Evolutionary conservation across 2,888 invertebrate species (phyloP), one percentile per base, ranked within the genome.

Genomic region (Diarsia brunnea): DNA sequence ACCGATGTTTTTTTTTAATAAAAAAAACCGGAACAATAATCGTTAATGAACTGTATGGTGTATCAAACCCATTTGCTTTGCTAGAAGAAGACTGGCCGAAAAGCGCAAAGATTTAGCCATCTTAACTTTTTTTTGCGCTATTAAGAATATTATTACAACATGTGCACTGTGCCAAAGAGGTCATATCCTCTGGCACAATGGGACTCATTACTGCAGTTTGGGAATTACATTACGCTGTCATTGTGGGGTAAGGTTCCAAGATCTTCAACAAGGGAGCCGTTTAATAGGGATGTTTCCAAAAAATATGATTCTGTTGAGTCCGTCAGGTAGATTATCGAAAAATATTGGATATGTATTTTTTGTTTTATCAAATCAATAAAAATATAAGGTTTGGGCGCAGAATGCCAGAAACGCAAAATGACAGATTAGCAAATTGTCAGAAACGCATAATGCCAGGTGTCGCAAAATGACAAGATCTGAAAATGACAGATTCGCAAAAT

Each of bases 51-150:
- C 73, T 78, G 45, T 82, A 61, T 66, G 71, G 83, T 85, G 86
- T 85, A 75, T 71, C 87, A 68, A 86, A 87, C 81, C 74, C 77
- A 86, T 87, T 86, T 69, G 86, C 66, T 81, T 73, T 87, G 87
- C 79, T 85, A 73, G 61, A 74, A 75, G 63, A 58, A 74, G 53
- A 65, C 27, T 60, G 64, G 53, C 60, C 66, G 60, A 43, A 73
- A 75, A 73, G 53, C 43, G 24, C 55, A 67, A 64, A 61, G 51
- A 68, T 69, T 47, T 43, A 72, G 19, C n/a, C 53, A 51, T 43
- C 53, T 61, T 68, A 69, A 49, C 16, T 49, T 74, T 78, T 73
- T 69, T 71, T 68, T 60, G 21, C 12, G 63, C 24, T 21, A 63
- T 58, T 67, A 49, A 53, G 21, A 76, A 66, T 63, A 73, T 61